Evolutionary conservation across 2,888 invertebrate genomes (phyloP), one percentile per base, ranked within the genome.

Genomic region (Torymus auratus): DNA sequence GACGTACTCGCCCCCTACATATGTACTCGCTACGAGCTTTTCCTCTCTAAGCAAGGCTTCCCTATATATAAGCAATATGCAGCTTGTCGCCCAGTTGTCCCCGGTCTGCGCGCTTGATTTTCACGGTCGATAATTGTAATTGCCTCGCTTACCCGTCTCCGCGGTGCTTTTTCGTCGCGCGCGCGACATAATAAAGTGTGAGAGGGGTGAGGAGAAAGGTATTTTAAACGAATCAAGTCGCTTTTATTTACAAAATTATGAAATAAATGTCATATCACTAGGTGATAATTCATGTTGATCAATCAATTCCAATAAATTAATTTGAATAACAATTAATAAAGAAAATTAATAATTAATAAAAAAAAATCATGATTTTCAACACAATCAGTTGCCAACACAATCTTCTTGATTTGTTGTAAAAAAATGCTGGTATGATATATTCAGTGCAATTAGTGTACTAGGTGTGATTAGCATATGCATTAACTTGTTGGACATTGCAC

Each of bases 401-500:
- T 55, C 14, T 55, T 5, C 17, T 68, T 67, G 17, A 53, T 14
- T n/a, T 14, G 53, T n/a, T 17, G 28, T 56, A 14, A n/a, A n/a
- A 13, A 15, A n/a, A 15, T 11, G 0, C 15, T 28, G 14, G 52
- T 12, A 20, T 55, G 11, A 60, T 58, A 41, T 13, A 70, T 58
- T 41, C 41, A 41, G 41, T 77, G 17, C 23, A 70, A 50, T 50
- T 58, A 53, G 17, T 62, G 17, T 62, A 23, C n/a, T 61, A 56
- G n/a, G 2, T n/a, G 28, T 50, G 23, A 15, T 62, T 50, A 41
- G 41, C 13, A 7, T 75, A 41, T 65, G 28, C 41, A 52, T 78
- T 85, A 91, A 83, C 88, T 90, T 2, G 86, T 87, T n/a, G 89
- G 89, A 81, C 91, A 91, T 60, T 90, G 88, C 15, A 89, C 84